Evolutionary conservation across 2,113 vertebrate genomes (phyloP), one percentile per base, ranked within the genome.

Genomic region (Isichthys henryi): DNA sequence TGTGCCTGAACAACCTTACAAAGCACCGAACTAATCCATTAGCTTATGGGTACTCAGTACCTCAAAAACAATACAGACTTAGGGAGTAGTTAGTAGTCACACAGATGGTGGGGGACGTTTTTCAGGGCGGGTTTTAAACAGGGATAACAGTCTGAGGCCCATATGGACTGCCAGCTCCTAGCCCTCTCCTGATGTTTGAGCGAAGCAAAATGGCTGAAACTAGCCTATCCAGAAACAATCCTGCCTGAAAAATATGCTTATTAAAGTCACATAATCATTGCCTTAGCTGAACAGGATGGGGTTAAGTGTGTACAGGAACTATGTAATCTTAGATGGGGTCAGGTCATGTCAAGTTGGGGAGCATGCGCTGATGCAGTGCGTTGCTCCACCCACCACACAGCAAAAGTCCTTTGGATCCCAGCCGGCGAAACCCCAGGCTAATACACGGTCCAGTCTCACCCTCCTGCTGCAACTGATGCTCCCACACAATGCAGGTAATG

Each of bases 61-160:
- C 85, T 87, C 50, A 8, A 6, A 53, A 52, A 87, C 23, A 87
- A 87, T 53, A 19, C 27, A 87, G 85, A 87, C 50, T 87, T 87
- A 39, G 27, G 31, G 35, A 35, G 23, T 21, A 39, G 23, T 35
- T 15, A 35, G 50, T 19, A 13, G 15, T 39, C n/a, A 21, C 50
- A 5, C 85, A 87, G 85, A 53, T 87, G 85, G 50, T 21, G 6
- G 19, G 23, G 48, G 50, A 87, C 13, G 2, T 2, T 19, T 53
- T n/a, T 50, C 50, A 27, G 83, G 45, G 83, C 3, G n/a, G 83
- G 23, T 86, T 50, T 86, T 49, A 86, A 56, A 6, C 45, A 27
- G 5, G 50, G 50, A 56, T 87, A 56, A 87, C 50, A 53, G 15
- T 35, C 85, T 49, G 46, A 15, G 48, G 49, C 17, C 49, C 85